These are phyloP conservation scores for Drosophila pachea DNA, from an alignment of 1,140 invertebrate species.

Conservation along the genomic window DNA sequence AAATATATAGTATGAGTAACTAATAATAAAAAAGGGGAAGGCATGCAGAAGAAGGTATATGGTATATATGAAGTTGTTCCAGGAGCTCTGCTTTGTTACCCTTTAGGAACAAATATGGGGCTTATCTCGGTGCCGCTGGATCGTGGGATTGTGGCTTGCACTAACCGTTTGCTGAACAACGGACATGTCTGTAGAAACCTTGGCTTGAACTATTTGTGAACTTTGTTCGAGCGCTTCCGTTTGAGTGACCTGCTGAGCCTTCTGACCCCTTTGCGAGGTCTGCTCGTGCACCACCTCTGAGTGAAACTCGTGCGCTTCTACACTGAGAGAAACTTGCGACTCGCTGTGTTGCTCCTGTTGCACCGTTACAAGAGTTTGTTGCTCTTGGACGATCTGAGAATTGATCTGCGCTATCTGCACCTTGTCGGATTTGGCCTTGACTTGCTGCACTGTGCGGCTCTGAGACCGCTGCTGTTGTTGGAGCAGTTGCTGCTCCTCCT, in stretches of 20 bases:
- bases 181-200: background rate
- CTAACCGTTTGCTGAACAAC: background rate
- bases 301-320: background rate
- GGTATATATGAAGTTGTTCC: background rate
- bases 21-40: no score
- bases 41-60: no score
- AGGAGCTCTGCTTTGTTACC: background rate
- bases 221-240: background rate
- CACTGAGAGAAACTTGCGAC: background rate
- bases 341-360: background rate
- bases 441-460: background rate
- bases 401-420: constrained; percentile 9
- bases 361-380: background rate
- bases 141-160: background rate
- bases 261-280: no score
- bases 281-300: no score
- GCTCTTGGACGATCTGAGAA: constrained; percentile 1
- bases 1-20: no score
- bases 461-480: background rate
- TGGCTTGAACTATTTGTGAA: background rate
- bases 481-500: constrained; percentile 2
- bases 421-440: constrained; percentile 1
- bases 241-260: background rate
- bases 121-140: no score
- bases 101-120: background rate